These are phyloP conservation scores for Agonopterix alstromeriana DNA, from an alignment of 2,888 invertebrate genomes.

Conservation along the genomic window DNA sequence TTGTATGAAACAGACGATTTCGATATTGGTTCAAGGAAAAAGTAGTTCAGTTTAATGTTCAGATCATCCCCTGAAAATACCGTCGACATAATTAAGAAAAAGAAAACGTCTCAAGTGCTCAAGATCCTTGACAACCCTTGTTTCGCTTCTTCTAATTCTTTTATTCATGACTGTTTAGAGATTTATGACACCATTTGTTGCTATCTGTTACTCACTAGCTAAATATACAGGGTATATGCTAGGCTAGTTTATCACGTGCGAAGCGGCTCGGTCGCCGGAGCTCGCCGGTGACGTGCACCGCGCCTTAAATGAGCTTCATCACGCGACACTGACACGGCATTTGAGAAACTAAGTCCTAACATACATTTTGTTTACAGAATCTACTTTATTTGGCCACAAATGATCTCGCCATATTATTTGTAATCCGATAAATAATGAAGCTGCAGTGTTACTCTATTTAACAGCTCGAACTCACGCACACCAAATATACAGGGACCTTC, in stretches of 20 bases:
- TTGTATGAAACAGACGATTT: no score
- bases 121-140: background rate
- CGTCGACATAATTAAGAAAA: no score
- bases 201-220: background rate
- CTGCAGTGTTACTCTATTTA: no score
- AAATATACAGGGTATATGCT: background rate
- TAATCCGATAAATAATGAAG: no score
- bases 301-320: slow-evolving; percentile 51
- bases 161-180: background rate
- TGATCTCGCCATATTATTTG: no score
- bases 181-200: slow-evolving; percentile 1
- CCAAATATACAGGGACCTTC: no score
- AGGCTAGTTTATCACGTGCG: slow-evolving; percentile 53
- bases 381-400: background rate
- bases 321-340: slow-evolving; percentile 55
- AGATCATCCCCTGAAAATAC: no score
- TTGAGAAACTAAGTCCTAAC: slow-evolving; percentile 21
- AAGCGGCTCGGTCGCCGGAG: slow-evolving; percentile 43
- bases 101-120: no score
- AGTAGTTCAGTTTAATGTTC: no score
- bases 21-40: no score
- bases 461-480: no score
- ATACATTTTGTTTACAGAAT: background rate
- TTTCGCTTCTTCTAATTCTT: background rate
- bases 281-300: slow-evolving; percentile 44